phyloP scores from a whole-genome alignment of 1,140 invertebrate species.

The Chrysomallon squamiferum region DNA sequence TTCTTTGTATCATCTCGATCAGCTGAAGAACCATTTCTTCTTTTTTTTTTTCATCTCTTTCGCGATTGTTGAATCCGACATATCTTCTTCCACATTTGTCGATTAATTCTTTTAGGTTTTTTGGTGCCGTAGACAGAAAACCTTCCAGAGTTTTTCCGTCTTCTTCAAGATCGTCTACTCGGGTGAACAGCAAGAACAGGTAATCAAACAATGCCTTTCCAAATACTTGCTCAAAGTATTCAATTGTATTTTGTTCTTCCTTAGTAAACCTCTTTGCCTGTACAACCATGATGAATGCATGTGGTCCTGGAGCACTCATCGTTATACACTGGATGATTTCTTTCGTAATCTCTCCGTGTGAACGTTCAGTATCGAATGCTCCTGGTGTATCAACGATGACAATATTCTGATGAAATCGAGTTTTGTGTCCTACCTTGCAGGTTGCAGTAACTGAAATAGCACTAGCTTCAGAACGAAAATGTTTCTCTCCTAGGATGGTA shows the following conservation, averaged over 20 bases:
- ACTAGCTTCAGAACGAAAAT: not conserved
- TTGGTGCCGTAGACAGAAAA: not conserved
- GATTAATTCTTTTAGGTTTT: not conserved
- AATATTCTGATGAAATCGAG: not conserved
- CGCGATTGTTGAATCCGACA: slow-evolving; percentile 4
- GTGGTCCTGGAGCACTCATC: slow-evolving; percentile 4
- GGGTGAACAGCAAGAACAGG: slow-evolving; percentile 9
- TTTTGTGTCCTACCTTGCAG: not conserved
- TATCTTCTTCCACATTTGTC: not conserved
- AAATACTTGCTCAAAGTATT: not conserved
- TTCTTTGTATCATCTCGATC: not conserved
- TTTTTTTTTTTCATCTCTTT: not conserved
- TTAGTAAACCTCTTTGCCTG: slow-evolving; percentile 1
- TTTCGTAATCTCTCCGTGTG: not conserved
- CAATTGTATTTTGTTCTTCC: slow-evolving; percentile 3
- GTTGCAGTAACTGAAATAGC: slow-evolving; percentile 7
- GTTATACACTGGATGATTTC: not conserved
- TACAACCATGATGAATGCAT: slow-evolving; percentile 5
- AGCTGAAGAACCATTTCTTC: not conserved
- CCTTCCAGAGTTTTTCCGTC: not conserved
- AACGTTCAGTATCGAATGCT: slow-evolving; percentile 1
- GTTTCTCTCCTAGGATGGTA: slow-evolving; percentile 8
- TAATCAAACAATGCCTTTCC: not conserved
- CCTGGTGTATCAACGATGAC: slow-evolving; percentile 10
- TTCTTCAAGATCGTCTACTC: not conserved